Evolutionary conservation across 2,888 invertebrate species (phyloP), one percentile per base, ranked within the genome.

Genomic region (Blera fallax): DNA sequence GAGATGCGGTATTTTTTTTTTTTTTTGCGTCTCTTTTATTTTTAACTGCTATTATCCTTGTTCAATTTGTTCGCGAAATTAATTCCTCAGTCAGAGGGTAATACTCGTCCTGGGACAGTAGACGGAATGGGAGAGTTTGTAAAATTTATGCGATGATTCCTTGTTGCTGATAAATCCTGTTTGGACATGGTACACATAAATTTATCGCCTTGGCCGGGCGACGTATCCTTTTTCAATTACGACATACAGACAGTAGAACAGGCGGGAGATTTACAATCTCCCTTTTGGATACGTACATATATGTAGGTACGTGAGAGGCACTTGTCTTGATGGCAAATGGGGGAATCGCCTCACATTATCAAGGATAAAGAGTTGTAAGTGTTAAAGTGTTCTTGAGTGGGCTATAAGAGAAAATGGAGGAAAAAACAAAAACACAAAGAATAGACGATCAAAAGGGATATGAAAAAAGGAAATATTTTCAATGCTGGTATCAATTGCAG

Each of bases 191-290:
- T 70, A 62, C 29, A 74, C 18, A 65, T 60, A 80, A 80, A 84
- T 84, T 84, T 80, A 84, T 80, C 70, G 84, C 70, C 18, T 65
- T 62, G 21, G 64, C 80, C 18, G 43, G 70, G 65, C 65, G 80
- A 80, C 74, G 70, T 70, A 80, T 84, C 79, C 84, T 84, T 84
- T 84, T 84, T 80, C 84, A 84, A 84, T 84, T 84, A 84, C 79
- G 69, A 74, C 58, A 45, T 16, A 27, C 50, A 64, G 34, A 52
- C 37, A 43, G 34, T 43, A 29, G 65, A 11, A 72, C 69, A 40
- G 10, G 6, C 1, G 16, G 6, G 21, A 65, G 54, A 73, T 77
- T 52, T 43, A 77, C 52, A 82, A 70, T 56, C 58, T 56, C 37
- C n/a, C 69, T 34, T 62, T 14, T 29, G 32, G 5, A 32, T 10